Evolutionary conservation across 2,888 invertebrate species (phyloP).

Genomic region (Nomada ferruginata): DNA sequence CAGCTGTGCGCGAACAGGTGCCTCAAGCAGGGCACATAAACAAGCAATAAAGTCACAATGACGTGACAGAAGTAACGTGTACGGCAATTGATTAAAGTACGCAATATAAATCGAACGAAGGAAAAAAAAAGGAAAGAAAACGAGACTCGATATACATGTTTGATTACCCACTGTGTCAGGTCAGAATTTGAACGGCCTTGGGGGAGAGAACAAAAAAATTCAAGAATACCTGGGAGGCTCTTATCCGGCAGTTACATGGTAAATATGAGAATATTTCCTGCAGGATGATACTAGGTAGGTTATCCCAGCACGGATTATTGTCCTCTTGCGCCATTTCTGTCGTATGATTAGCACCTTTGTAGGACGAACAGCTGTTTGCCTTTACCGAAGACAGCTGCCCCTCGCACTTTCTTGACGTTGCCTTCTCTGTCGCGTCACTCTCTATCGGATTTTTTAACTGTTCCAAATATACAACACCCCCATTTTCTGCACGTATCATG

Average conservation of each 20-base stretch:
- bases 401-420: slow-evolving; percentile 71
- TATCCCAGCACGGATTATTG: slow-evolving; percentile 81
- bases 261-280: slow-evolving; percentile 84
- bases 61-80: neutral
- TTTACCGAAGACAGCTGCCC: slow-evolving; percentile 73
- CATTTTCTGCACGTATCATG: slow-evolving; percentile 69
- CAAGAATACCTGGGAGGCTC: slow-evolving; percentile 79
- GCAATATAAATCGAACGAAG: neutral
- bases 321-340: slow-evolving; percentile 79
- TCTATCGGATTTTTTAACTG: slow-evolving; percentile 45
- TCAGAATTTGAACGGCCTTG: slow-evolving; percentile 44
- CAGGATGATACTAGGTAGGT: slow-evolving; percentile 84
- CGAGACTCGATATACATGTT: slow-evolving; percentile 46
- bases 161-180: slow-evolving; percentile 52
- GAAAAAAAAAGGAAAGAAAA: neutral
- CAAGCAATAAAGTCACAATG: slow-evolving; percentile 4
- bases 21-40: neutral
- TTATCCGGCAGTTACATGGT: slow-evolving; percentile 78
- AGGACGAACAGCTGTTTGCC: slow-evolving; percentile 79
- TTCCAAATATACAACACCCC: slow-evolving; percentile 50
- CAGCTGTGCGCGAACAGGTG: slow-evolving; percentile 12
- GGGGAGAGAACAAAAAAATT: slow-evolving; percentile 27
- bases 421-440: slow-evolving; percentile 53
- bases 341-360: slow-evolving; percentile 66
- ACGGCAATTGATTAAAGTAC: neutral